A percentile compares a stretch with the other conserved stretches of the same genome.
Conservation (phyloP, 2,113 vertebrate genomes). For the Brienomyrus longianalis region DNA sequence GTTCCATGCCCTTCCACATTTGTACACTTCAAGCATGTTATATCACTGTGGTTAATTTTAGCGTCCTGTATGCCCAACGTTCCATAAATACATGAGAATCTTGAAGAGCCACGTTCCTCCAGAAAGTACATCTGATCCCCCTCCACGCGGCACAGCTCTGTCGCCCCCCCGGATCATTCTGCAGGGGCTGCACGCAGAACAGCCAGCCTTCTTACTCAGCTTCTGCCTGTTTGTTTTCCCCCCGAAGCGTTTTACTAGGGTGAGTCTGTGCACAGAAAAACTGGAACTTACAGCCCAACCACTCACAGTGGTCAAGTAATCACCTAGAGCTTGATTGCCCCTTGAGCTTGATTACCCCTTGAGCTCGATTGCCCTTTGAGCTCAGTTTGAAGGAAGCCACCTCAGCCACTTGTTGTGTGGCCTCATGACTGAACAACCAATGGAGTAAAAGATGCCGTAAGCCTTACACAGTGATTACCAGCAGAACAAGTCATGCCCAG, state of each 20-base stretch:
- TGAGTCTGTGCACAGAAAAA: not conserved
- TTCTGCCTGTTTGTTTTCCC: not conserved
- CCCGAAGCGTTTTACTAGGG: not conserved
- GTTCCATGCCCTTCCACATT: not conserved
- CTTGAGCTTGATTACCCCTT: not conserved
- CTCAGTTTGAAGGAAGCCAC: not conserved
- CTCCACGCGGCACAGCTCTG: not conserved
- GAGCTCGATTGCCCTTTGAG: not conserved
- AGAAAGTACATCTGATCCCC: conserved; percentile 9
- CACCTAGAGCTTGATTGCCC: not conserved
- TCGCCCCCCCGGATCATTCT: not conserved
- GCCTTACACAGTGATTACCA: not conserved
- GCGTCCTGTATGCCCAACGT: not conserved
- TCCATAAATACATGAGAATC: not conserved
- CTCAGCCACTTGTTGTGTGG: not conserved
- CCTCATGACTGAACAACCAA: not conserved
- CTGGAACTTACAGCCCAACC: not conserved
- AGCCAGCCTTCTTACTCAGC: not conserved
- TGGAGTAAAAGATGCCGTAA: not conserved
- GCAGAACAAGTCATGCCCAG: not conserved
- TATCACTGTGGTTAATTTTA: not conserved
- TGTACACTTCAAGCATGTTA: not conserved
- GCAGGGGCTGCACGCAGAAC: not conserved
- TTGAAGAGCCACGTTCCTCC: not conserved
- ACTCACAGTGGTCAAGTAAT: not conserved